phyloP scores from a whole-genome alignment of 2,797 vertebrate genomes.

The Rhynchotus rufescens region DNA sequence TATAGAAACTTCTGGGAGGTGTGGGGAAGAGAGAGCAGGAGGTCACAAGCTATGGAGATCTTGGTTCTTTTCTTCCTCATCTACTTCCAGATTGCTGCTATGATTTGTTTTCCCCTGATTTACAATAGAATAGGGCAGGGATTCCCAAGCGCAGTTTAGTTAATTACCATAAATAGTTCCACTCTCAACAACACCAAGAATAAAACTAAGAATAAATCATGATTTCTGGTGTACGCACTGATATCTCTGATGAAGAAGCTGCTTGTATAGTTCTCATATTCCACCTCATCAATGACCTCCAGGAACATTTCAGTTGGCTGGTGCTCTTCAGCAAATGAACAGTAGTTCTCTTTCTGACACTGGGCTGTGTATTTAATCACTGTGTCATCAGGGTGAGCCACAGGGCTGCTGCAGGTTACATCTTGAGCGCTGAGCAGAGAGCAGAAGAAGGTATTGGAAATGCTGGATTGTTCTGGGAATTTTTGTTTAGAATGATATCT shows the following conservation, averaged over 20 bases:
- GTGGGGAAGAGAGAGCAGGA: neutral
- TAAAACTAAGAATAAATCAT: neutral
- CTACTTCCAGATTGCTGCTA: neutral
- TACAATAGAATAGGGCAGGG: slow-evolving; percentile 19
- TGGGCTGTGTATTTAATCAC: slow-evolving; percentile 39
- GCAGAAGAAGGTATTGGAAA: neutral
- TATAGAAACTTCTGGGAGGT: neutral
- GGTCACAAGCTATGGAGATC: neutral
- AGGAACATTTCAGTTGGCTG: slow-evolving; percentile 56
- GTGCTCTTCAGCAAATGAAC: slow-evolving; percentile 76
- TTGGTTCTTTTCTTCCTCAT: slow-evolving; percentile 57
- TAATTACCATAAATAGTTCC: neutral
- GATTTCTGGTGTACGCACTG: slow-evolving; percentile 66
- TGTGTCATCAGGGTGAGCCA: neutral
- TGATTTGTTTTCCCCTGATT: slow-evolving; percentile 1
- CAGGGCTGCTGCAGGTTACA: slow-evolving; percentile 62
- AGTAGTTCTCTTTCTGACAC: slow-evolving; percentile 71
- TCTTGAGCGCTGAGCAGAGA: slow-evolving; percentile 62
- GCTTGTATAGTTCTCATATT: slow-evolving; percentile 77
- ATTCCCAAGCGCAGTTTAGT: slow-evolving; percentile 3
- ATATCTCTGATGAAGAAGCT: slow-evolving; percentile 83
- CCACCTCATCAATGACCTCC: slow-evolving; percentile 59
- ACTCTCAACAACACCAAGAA: neutral
- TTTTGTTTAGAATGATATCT: neutral
- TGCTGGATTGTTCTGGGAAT: neutral